Evolutionary conservation across 2,888 invertebrate species (phyloP).

Genomic region (Odontomyia ornata): DNA sequence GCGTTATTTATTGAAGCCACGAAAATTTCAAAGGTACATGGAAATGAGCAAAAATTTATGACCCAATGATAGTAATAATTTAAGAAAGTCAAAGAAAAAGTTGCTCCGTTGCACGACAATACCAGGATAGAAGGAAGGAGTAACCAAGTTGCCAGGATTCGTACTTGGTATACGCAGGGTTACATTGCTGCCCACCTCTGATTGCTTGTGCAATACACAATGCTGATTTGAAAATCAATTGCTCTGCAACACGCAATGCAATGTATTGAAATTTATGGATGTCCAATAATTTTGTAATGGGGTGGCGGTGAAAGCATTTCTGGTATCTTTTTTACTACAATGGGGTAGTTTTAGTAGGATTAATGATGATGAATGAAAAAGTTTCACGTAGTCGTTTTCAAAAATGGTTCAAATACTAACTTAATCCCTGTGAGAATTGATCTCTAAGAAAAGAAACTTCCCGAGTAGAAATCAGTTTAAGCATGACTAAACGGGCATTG

Average conservation of each 20-base stretch:
- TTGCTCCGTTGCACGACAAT: not conserved
- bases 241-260: not conserved
- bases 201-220: not conserved
- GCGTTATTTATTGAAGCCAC: slow-evolving; percentile 17
- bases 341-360: too few relatives aligned
- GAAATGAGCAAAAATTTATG: slow-evolving; percentile 43
- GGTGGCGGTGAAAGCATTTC: too few relatives aligned
- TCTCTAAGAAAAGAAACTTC: too few relatives aligned
- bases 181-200: not conserved
- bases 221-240: slow-evolving; percentile 21
- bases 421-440: too few relatives aligned
- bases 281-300: not conserved
- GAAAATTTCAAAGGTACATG: slow-evolving; percentile 10
- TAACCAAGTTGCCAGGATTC: not conserved
- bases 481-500: too few relatives aligned
- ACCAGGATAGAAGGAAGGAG: not conserved
- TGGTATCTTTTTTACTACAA: too few relatives aligned
- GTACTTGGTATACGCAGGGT: not conserved
- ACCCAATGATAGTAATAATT: slow-evolving; percentile 40
- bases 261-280: not conserved
- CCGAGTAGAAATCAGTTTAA: too few relatives aligned
- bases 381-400: too few relatives aligned
- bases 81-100: slow-evolving; percentile 30
- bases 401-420: too few relatives aligned
- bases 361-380: too few relatives aligned